Conservation (phyloP, 2,113 vertebrate species). For the Bos javanicus region DNA sequence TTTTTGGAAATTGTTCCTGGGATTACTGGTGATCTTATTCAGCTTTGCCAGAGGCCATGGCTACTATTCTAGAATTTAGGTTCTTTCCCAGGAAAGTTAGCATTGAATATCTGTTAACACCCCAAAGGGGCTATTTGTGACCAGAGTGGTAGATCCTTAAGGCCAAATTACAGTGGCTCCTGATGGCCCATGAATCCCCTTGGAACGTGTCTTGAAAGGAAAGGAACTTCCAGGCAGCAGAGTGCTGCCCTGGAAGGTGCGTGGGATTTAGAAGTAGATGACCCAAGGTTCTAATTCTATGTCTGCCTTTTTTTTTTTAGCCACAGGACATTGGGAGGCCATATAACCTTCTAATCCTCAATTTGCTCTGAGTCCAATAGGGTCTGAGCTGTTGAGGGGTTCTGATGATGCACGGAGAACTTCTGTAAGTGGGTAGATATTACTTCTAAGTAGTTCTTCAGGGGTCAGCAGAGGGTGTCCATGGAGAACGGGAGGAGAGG, state of each 20-base stretch:
- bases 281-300: not conserved
- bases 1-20: not conserved
- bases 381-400: not conserved
- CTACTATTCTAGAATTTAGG: not conserved
- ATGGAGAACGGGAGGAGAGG: not conserved
- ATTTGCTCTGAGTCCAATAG: not conserved
- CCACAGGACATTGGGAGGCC: not conserved
- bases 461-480: not conserved
- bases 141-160: not conserved
- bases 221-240: not conserved
- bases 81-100: not conserved
- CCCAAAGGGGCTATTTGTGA: not conserved
- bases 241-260: not conserved
- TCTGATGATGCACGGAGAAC: not conserved
- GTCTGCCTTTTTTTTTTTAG: not conserved
- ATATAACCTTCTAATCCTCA: not conserved
- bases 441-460: not conserved
- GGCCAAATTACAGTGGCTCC: not conserved
- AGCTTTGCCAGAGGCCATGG: not conserved
- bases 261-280: not conserved
- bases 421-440: not conserved
- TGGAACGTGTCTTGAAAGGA: not conserved
- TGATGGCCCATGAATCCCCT: not conserved
- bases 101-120: not conserved
- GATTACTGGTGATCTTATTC: not conserved